Base-by-base conservation (phyloP, 2,888 invertebrate species). In the Brachylomia viminalis region DNA sequence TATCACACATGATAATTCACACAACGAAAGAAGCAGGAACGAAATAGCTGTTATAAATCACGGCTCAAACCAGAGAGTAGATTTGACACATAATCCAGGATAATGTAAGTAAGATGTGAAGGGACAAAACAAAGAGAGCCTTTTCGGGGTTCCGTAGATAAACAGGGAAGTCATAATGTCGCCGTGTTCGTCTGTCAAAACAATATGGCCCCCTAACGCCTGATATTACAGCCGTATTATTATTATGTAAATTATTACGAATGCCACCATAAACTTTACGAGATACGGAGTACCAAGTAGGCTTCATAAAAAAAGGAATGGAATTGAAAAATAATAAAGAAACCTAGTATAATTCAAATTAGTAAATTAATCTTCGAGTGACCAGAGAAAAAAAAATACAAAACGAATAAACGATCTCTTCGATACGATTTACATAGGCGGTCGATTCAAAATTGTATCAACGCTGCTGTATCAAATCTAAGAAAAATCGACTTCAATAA, bases 21-120 rank as follows among this genome's bases (percentile, higher is more conserved):
- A 72, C 56, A 45, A 59, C 52, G 67, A 67, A 59, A 66, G 59
- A 65, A 54, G 17, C 33, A 67, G 20, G 11, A 70, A 76, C 42
- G 72, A 78, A 76, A 85, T 75, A 38, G 74, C 80, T 4, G 65
- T 64, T 78, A 83, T 87, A 88, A 87, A 87, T 87, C 88, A 82
- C 30, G 11, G 54, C 71, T 75, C 59, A 59, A 67, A 75, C 62
- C 65, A 69, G 68, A 77, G 61, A 82, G 83, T 82, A 88, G 75
- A 88, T 87, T 77, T 88, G 87, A 87, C 87, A 87, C 72, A 77
- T 85, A 81, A 87, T 87, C 83, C 78, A 64, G 81, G 81, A 85
- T 85, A 81, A 87, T 79, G 72, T 71, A 64, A 77, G 72, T 62
- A 80, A 81, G 79, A 71, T 76, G 68, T 33, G 73, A 79, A 64